Evolutionary conservation across 2,797 vertebrate genomes (phyloP), one percentile per base, ranked within the genome.

Genomic region (Rhabdophis nuchalis): DNA sequence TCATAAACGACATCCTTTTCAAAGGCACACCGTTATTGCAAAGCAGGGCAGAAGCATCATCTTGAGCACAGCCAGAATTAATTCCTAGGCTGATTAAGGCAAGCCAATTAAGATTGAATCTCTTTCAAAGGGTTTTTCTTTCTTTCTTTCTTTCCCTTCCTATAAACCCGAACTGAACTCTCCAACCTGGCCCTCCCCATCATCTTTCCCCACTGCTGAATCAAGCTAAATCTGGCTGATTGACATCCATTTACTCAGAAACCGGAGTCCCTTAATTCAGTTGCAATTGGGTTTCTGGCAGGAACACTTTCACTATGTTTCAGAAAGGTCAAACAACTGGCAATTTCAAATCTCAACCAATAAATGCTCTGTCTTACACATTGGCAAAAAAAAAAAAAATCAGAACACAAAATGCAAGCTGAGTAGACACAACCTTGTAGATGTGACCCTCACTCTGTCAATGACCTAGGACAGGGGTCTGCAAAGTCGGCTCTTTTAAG

Each of bases 141-240:
- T 0, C n/a, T n/a, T n/a, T n/a, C n/a, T n/a, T 0, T 0, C 0
- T 0, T 1, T 58, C 20, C 68, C 16, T 7, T 20, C 13, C 64
- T 32, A 32, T 68, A 32, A 18, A 20, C 72, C 20, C 5, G 20
- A 82, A 46, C 72, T 82, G 72, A 82, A 82, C 50, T 86, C 8
- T 41, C 27, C 29, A 9, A 16, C 27, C 20, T 86, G 85, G 9
- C 6, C 25, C 27, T 86, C 50, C 85, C 46, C 82, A 9, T 82
- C 6, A n/a, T n/a, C n/a, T n/a, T 25, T 41, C 11, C 82, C 41
- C 23, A 4, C 27, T 41, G 46, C 85, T n/a, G 25, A 86, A 53
- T n/a, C 85, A 86, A 86, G 2, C 85, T 46, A 29, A 52, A 11
- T 25, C 2, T 29, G 29, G 9, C 61, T 86, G 29, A n/a, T 56